Evolutionary conservation across 1,140 invertebrate genomes (phyloP).

Genomic region (Pissodes strobi): DNA sequence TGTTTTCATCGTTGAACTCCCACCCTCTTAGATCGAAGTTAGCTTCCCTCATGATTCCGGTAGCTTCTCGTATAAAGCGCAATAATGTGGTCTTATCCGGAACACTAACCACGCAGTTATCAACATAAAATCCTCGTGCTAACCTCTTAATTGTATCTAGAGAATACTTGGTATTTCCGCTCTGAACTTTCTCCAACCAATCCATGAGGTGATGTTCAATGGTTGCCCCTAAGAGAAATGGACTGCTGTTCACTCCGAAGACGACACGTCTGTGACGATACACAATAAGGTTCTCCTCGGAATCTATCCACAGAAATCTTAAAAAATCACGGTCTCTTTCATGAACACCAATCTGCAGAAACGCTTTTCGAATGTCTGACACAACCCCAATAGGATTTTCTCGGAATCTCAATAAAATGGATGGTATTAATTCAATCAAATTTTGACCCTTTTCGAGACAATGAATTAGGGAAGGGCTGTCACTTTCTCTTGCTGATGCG

Average conservation of each 20-base stretch:
- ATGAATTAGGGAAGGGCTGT: conserved; percentile 39
- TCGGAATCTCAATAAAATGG: conserved; percentile 54
- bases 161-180: neutral
- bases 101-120: conserved; percentile 43
- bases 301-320: conserved; percentile 16
- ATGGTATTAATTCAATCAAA: no score
- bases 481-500: conserved; percentile 37
- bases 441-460: conserved; percentile 47
- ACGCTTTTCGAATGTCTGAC: conserved; percentile 56
- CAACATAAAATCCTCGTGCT: conserved; percentile 40
- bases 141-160: neutral
- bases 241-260: no score
- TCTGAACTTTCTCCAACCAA: conserved; percentile 4
- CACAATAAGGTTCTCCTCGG: conserved; percentile 19
- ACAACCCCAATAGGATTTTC: conserved; percentile 48
- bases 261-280: conserved; percentile 48
- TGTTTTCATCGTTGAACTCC: no score
- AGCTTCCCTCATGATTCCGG: conserved; percentile 8
- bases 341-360: conserved; percentile 52
- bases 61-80: neutral
- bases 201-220: conserved; percentile 13
- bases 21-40: conserved; percentile 14
- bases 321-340: conserved; percentile 18
- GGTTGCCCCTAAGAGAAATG: conserved; percentile 32
- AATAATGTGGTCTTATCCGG: conserved; percentile 33